A percentile compares a stretch with the other conserved stretches of the same genome.
Evolutionary conservation across 1,140 invertebrate species (phyloP).

Genomic region (Zaprionus africanus): DNA sequence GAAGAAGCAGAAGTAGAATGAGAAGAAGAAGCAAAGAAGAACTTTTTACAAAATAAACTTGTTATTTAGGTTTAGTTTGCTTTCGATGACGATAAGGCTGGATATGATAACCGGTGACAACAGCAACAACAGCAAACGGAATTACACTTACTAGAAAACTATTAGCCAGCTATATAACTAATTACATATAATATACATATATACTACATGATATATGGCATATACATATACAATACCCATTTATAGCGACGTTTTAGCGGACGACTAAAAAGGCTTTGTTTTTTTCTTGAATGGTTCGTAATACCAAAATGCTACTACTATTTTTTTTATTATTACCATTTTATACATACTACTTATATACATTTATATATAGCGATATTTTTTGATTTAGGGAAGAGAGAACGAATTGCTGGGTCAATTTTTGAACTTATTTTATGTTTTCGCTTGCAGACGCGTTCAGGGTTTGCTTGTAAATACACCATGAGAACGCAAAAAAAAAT

Average conservation of each 20-base stretch:
- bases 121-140: conserved; percentile 12
- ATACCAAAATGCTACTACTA: conserved; percentile 4
- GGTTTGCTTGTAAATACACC: conserved; percentile 2
- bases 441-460: conserved; percentile 22
- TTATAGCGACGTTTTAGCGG: conserved; percentile 53
- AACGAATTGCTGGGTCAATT: conserved; percentile 40
- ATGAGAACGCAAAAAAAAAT: background rate
- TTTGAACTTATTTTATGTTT: conserved; percentile 16
- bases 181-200: conserved; percentile 19
- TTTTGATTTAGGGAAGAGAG: conserved; percentile 1
- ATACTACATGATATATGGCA: conserved; percentile 1
- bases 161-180: conserved; percentile 35
- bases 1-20: background rate
- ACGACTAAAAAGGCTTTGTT: conserved; percentile 45
- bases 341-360: conserved; percentile 13
- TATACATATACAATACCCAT: conserved; percentile 19
- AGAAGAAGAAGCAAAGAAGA: background rate
- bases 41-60: conserved; percentile 25
- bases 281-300: conserved; percentile 26
- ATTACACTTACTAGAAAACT: conserved; percentile 44
- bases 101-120: conserved; percentile 7
- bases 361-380: background rate
- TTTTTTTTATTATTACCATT: background rate
- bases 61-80: conserved; percentile 55
- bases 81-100: conserved; percentile 17